Evolutionary conservation across 2,888 invertebrate species (phyloP).

Genomic region (Dryomyza anilis): DNA sequence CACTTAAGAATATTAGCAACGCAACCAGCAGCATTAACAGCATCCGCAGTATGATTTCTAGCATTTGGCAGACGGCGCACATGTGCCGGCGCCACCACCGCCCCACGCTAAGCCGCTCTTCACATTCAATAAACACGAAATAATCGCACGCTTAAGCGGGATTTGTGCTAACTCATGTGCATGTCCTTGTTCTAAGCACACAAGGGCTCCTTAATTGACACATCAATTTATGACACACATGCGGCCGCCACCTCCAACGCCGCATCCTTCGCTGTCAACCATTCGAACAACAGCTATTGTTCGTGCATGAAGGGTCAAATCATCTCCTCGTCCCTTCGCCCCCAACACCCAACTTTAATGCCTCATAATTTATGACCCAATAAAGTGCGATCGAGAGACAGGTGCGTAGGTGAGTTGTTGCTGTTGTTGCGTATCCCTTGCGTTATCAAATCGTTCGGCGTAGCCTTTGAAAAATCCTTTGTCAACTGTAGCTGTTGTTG

Average conservation of each 20-base stretch:
- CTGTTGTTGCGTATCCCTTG: background rate
- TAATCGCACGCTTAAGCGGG: background rate
- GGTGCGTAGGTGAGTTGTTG: slow-evolving; percentile 12
- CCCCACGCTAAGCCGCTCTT: no score
- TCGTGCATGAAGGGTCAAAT: no score
- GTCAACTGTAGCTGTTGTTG: slow-evolving; percentile 7
- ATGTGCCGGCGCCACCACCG: no score
- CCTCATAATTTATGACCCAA: slow-evolving; percentile 33
- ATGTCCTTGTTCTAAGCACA: no score
- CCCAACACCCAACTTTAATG: background rate
- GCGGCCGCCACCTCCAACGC: background rate
- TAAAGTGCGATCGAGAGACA: slow-evolving; percentile 23
- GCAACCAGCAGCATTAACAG: background rate
- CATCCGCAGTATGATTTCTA: no score
- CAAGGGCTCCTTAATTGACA: background rate
- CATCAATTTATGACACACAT: slow-evolving; percentile 10
- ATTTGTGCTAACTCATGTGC: no score
- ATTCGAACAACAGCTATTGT: no score
- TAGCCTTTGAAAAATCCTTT: no score
- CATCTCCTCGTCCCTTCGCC: background rate
- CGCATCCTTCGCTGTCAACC: background rate
- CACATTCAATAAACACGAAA: background rate
- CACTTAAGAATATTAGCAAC: slow-evolving; percentile 19
- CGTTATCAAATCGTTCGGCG: no score
- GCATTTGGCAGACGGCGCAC: no score